Base-by-base conservation (phyloP, 2,888 invertebrate species). In the Thera britannica region DNA sequence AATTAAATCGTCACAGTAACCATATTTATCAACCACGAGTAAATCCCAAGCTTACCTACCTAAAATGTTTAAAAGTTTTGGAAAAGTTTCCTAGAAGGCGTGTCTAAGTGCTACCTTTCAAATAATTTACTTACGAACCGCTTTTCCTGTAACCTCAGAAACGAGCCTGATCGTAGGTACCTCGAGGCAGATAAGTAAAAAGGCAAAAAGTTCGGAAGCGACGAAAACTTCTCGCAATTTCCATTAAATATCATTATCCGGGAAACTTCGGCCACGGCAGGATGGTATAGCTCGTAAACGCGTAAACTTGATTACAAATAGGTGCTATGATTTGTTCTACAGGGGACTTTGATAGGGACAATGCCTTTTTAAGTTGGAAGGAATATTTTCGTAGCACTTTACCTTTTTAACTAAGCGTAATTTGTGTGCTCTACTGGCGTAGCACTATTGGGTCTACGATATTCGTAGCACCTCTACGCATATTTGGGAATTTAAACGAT, bases 231-330 rank as follows among this genome's bases (percentile, higher is more conserved):
- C 62, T 74, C 68, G 68, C 72, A 66, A 72, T 78, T 79, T 76
- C 81, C 78, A 80, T 82, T 81, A 79, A 78, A 79, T 76, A 74
- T 77, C 75, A 79, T 80, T 80, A 80, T 81, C 72, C 75, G 73
- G 67, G 72, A 75, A 75, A 68, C 76, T 72, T 72, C 65, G 48
- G 62, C 62, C 66, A 3, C 55, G 59, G 61, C 51, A 48, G 64
- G 65, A 62, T 46, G 65, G 65, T 58, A 23, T 23, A 59, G 58
- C 63, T 62, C 70, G 68, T 73, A 72, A 75, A 72, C 72, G 70
- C 63, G 67, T 62, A 71, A 75, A 75, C 68, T 73, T 73, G 67
- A 72, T 75, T 71, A 73, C 73, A 75, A 75, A 75, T 75, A 75
- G 72, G 73, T 70, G 72, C 54, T 66, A 72, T 75, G 72, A 75